Evolutionary conservation across 1,140 invertebrate genomes (phyloP).

Genomic region (Prorops nasuta): DNA sequence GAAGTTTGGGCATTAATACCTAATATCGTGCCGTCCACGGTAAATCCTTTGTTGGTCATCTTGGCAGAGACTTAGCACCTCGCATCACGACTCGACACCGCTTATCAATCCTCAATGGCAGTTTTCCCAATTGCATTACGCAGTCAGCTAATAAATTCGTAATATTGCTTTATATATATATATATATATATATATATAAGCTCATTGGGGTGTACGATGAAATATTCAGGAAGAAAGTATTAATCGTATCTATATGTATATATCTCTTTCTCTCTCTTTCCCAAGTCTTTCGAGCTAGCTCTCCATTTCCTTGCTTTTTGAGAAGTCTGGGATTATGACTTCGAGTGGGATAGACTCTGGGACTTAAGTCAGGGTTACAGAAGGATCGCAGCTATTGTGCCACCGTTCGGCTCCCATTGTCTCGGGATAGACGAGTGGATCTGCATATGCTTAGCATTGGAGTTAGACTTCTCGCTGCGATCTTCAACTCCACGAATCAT

Average conservation of each 20-base stretch:
- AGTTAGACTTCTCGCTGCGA: constrained; percentile 44
- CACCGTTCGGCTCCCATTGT: constrained; percentile 49
- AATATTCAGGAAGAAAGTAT: background rate
- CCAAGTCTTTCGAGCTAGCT: constrained; percentile 5
- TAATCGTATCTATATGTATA: background rate
- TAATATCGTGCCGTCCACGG: constrained; percentile 43
- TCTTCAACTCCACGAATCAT: constrained; percentile 33
- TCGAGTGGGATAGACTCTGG: constrained; percentile 52
- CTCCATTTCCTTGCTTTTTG: constrained; percentile 32
- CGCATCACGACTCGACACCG: constrained; percentile 25
- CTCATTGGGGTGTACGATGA: background rate
- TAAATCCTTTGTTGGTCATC: constrained; percentile 54
- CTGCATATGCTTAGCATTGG: constrained; percentile 56
- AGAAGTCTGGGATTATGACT: constrained; percentile 51
- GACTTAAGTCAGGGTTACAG: constrained; percentile 59
- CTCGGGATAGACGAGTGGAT: constrained; percentile 57
- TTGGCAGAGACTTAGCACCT: constrained; percentile 43
- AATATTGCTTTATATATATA: no score
- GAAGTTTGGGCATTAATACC: constrained; percentile 53
- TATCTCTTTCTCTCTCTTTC: constrained; percentile 8
- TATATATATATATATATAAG: no score
- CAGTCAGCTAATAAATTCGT: no score
- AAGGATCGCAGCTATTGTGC: constrained; percentile 57
- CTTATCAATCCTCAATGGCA: constrained; percentile 19
- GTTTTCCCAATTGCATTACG: no score